phyloP scores from a whole-genome alignment of 2,113 vertebrate species.

The Prolemur simus region DNA sequence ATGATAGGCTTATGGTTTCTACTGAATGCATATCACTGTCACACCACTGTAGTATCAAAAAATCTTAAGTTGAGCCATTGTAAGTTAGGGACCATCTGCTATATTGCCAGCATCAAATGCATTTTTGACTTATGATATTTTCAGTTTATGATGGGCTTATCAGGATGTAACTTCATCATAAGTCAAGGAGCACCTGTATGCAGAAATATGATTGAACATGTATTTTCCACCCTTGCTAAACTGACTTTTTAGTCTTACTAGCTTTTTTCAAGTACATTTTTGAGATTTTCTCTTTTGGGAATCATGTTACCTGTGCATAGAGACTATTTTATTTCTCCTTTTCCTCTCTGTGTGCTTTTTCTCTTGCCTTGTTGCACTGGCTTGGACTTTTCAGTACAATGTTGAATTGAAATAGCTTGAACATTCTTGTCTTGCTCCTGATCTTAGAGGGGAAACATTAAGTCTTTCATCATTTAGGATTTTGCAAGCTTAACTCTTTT shows the following conservation, averaged over 20 bases:
- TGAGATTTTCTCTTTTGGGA: background rate
- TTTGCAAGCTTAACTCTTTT: background rate
- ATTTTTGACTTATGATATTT: background rate
- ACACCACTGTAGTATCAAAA: background rate
- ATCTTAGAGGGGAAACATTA: background rate
- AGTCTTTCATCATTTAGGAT: background rate
- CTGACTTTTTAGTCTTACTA: background rate
- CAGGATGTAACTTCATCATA: background rate
- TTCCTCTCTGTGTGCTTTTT: background rate
- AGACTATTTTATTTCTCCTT: background rate
- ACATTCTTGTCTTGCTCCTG: background rate
- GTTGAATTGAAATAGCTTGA: background rate
- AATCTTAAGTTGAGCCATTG: background rate
- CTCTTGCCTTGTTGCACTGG: background rate
- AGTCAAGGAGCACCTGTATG: background rate
- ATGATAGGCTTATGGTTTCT: background rate
- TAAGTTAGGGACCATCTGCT: background rate
- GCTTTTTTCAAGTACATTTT: background rate
- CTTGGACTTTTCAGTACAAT: background rate
- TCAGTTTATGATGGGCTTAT: background rate
- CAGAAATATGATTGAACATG: background rate
- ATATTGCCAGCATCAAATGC: background rate
- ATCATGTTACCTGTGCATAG: background rate
- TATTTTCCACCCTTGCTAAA: background rate
- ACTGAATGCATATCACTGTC: background rate